Evolutionary conservation across 2,888 invertebrate genomes (phyloP), one percentile per base, ranked within the genome.

Genomic region (Clostera curtula): DNA sequence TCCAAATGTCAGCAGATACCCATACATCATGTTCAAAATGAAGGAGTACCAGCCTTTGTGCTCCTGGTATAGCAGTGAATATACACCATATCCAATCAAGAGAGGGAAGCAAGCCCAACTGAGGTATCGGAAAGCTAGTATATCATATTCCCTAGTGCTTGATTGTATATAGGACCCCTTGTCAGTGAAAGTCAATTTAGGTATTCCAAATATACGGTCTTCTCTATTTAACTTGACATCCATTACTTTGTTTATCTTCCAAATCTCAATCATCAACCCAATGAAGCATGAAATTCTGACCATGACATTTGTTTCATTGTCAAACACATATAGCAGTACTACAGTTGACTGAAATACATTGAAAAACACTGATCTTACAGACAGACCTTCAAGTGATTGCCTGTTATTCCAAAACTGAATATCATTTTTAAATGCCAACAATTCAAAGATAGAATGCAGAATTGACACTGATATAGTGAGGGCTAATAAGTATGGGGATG

Each of bases 31-130:
- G 63, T 93, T 93, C 14, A 99, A 87, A 17, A 97, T 88, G 85
- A 96, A 99, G 6, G 98, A 98, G 71, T 99, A 99, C 98, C 98
- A 99, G 48, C 99, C 97, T 69, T 95, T 97, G 75, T 99, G 98
- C 69, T 99, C 98, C 45, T 93, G 88, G 74, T 99, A 99, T 30
- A 98, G 75, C 20, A 99, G 77, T 0, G 98, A 98, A 71, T 99
- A 99, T 19, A 96, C 86, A 8, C 96, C 94, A 73, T 99, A 99
- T n/a, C 95, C 93, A 21, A 91, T 87, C 20, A 99, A 85, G 23
- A 99, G 87, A 0, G 99, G 99, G 71, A 96, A 99, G 49, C 98
- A 89, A 1, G 90, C 89, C 97, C 98, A 97, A 8, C 98, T 96
- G 29, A 99, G 86, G 73, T 99, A 99, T 50, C 90, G 90, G 85